Conservation (phyloP, 2,888 invertebrate genomes). For the Leptopilina myrica region DNA sequence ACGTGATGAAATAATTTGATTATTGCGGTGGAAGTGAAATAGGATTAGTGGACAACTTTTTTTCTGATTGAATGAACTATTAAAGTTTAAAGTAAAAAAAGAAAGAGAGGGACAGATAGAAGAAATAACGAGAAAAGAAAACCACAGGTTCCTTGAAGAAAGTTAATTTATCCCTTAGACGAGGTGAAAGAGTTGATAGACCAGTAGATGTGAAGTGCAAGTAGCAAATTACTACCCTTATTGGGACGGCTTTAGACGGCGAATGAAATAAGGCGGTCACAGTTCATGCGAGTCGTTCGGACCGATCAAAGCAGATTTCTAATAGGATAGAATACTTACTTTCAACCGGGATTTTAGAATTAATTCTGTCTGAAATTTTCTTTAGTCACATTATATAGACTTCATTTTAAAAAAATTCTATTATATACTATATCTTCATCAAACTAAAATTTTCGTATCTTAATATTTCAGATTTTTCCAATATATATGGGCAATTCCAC, state of each 20-base stretch:
- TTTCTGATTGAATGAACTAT: slow-evolving; percentile 9
- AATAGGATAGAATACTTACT: slow-evolving; percentile 39
- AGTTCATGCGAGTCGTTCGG: slow-evolving; percentile 36
- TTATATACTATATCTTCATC: too few relatives aligned
- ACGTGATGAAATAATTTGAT: slow-evolving; percentile 14
- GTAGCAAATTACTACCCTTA: slow-evolving; percentile 38
- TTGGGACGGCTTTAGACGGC: slow-evolving; percentile 34
- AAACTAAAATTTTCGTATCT: too few relatives aligned
- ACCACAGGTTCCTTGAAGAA: slow-evolving; percentile 18
- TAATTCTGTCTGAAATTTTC: slow-evolving; percentile 1
- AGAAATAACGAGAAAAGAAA: neutral
- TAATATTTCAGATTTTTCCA: too few relatives aligned
- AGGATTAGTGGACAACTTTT: neutral
- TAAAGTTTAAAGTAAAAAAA: slow-evolving; percentile 19
- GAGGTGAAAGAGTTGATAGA: slow-evolving; percentile 35
- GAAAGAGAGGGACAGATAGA: neutral
- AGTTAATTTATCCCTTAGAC: slow-evolving; percentile 17
- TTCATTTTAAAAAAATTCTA: slow-evolving; percentile 1
- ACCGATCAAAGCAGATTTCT: slow-evolving; percentile 38
- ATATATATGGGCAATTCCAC: too few relatives aligned
- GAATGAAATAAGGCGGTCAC: slow-evolving; percentile 37
- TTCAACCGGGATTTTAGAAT: slow-evolving; percentile 28
- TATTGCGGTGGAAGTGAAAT: neutral
- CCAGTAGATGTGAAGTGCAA: slow-evolving; percentile 31
- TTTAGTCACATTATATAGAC: slow-evolving; percentile 1